Evolutionary conservation across 2,797 vertebrate species (phyloP).

Genomic region (Falco naumanni): DNA sequence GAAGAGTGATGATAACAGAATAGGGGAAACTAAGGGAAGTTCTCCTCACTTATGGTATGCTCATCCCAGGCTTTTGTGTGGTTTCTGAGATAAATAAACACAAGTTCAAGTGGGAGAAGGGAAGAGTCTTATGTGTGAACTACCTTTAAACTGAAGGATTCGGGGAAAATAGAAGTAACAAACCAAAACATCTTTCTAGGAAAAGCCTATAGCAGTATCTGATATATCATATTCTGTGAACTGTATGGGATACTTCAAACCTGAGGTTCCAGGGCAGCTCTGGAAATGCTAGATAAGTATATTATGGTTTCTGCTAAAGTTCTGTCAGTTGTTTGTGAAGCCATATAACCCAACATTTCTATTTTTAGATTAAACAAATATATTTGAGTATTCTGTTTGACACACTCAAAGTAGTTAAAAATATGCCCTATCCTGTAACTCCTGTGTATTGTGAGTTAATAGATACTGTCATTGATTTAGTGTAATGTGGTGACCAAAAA

Average conservation of each 20-base stretch:
- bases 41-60: background rate
- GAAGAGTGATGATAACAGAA: background rate
- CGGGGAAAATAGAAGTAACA: background rate
- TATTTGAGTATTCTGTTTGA: background rate
- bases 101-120: background rate
- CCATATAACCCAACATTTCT: background rate
- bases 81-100: background rate
- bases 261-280: background rate
- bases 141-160: background rate
- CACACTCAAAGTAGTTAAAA: background rate
- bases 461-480: background rate
- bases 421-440: background rate
- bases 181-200: background rate
- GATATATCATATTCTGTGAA: background rate
- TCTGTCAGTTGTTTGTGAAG: background rate
- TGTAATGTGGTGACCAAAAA: background rate
- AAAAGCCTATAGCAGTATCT: background rate
- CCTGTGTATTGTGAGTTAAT: background rate
- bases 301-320: background rate
- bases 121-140: background rate
- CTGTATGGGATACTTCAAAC: background rate
- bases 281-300: background rate
- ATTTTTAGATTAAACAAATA: background rate
- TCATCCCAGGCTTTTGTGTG: background rate
- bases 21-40: background rate